Evolutionary conservation across 2,888 invertebrate genomes (phyloP).

Genomic region (Eucriotettix oculatus): DNA sequence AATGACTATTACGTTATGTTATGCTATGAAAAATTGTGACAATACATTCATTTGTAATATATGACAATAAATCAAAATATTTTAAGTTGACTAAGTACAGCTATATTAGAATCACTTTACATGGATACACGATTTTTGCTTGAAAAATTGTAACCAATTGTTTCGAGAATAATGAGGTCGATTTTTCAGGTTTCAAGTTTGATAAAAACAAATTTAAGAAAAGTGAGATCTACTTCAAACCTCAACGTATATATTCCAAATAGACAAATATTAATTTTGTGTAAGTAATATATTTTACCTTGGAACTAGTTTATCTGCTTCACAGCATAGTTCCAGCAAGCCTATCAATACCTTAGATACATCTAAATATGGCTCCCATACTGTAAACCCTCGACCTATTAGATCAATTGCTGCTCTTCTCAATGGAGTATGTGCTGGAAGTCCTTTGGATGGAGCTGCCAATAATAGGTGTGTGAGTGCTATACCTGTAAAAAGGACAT

Average conservation of each 20-base stretch:
- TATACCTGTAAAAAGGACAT: slow-evolving; percentile 34
- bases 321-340: slow-evolving; percentile 82
- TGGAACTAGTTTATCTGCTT: slow-evolving; percentile 78
- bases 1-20: too few species aligned
- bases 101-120: too few species aligned
- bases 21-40: too few species aligned
- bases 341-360: slow-evolving; percentile 75
- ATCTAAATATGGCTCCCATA: slow-evolving; percentile 97
- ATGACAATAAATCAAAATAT: too few species aligned
- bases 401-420: slow-evolving; percentile 93
- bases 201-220: too few species aligned
- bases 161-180: too few species aligned
- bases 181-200: too few species aligned
- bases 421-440: slow-evolving; percentile 85
- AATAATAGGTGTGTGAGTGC: slow-evolving; percentile 84
- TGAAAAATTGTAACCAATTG: too few species aligned
- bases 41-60: too few species aligned
- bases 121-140: too few species aligned
- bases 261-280: not conserved
- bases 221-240: not conserved
- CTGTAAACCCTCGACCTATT: slow-evolving; percentile 91
- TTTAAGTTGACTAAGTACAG: too few species aligned
- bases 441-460: slow-evolving; percentile 63
- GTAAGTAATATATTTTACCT: slow-evolving; percentile 25
- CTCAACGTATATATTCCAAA: not conserved